Evolutionary conservation across 2,113 vertebrate genomes (phyloP).

Genomic region (Hemiscyllium ocellatum): DNA sequence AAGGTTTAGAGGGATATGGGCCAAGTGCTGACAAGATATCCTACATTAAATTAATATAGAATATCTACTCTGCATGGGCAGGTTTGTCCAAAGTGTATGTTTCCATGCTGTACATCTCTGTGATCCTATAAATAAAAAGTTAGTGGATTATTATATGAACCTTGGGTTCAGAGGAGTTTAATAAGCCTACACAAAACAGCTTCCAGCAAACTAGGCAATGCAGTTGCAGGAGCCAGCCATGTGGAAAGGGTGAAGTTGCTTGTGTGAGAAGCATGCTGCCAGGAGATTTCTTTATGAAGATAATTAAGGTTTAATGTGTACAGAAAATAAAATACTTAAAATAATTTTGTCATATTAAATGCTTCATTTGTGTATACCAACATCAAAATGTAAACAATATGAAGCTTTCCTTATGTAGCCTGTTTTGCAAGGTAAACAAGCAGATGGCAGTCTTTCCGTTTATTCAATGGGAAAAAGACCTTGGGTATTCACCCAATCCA

Average conservation of each 20-base stretch:
- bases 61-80: too few species aligned
- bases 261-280: neutral
- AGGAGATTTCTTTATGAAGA: neutral
- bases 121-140: too few species aligned
- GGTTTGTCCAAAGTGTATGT: too few species aligned
- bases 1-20: too few species aligned
- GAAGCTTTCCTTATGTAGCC: neutral
- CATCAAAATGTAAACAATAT: neutral
- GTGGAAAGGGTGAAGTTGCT: neutral
- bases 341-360: neutral
- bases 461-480: too few species aligned
- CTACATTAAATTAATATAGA: too few species aligned
- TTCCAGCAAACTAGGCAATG: neutral
- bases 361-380: neutral
- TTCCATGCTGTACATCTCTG: too few species aligned
- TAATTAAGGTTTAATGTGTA: neutral
- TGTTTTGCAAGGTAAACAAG: neutral
- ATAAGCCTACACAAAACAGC: neutral
- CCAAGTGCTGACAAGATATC: too few species aligned
- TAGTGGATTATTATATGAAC: neutral
- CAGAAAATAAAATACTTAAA: neutral
- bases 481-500: too few species aligned
- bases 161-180: neutral
- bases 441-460: neutral
- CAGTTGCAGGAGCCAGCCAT: neutral